Percentiles rank a stretch among this genome's conserved stretches.
Conservation (phyloP, 2,888 invertebrate species). For the Strigamia maritima region DNA sequence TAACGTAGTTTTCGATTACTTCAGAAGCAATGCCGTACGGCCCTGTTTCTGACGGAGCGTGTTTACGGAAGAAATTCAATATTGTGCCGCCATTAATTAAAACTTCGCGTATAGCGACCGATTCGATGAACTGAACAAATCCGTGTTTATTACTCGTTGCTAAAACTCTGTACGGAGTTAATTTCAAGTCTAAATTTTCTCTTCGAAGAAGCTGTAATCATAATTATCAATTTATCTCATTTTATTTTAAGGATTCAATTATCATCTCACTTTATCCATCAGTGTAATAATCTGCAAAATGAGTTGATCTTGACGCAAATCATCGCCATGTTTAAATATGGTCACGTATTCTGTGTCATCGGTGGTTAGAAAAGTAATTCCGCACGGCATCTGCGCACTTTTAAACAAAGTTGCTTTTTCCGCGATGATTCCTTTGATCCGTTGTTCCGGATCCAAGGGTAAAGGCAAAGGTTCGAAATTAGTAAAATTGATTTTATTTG, state of each 20-base stretch:
- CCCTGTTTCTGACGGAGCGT: slow-evolving; percentile 81
- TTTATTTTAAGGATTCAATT: background rate
- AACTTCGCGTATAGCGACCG: slow-evolving; percentile 87
- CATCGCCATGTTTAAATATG: slow-evolving; percentile 97
- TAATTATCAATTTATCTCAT: background rate
- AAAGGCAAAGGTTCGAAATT: slow-evolving; percentile 90
- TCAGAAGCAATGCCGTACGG: slow-evolving; percentile 88
- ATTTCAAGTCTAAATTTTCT: slow-evolving; percentile 92
- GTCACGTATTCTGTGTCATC: slow-evolving; percentile 77
- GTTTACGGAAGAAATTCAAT: slow-evolving; percentile 85
- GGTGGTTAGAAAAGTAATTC: slow-evolving; percentile 79
- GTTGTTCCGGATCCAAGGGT: slow-evolving; percentile 87
- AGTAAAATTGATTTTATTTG: slow-evolving; percentile 79
- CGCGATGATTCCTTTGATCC: slow-evolving; percentile 81
- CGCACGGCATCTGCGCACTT: slow-evolving; percentile 92
- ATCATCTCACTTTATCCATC: slow-evolving; percentile 71
- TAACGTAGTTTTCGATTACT: slow-evolving; percentile 95
- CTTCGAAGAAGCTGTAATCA: slow-evolving; percentile 67
- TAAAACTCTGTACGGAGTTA: slow-evolving; percentile 92
- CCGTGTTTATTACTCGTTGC: slow-evolving; percentile 93
- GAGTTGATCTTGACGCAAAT: slow-evolving; percentile 93
- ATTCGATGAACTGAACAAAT: slow-evolving; percentile 93
- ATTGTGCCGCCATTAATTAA: slow-evolving; percentile 81
- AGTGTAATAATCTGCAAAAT: slow-evolving; percentile 96
- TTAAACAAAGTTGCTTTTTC: slow-evolving; percentile 91